A percentile compares a stretch with the other conserved stretches of the same genome.
Evolutionary conservation across 92 coral and sea anemone species (phyloP).

Genomic region (Epizoanthus rinbou): DNA sequence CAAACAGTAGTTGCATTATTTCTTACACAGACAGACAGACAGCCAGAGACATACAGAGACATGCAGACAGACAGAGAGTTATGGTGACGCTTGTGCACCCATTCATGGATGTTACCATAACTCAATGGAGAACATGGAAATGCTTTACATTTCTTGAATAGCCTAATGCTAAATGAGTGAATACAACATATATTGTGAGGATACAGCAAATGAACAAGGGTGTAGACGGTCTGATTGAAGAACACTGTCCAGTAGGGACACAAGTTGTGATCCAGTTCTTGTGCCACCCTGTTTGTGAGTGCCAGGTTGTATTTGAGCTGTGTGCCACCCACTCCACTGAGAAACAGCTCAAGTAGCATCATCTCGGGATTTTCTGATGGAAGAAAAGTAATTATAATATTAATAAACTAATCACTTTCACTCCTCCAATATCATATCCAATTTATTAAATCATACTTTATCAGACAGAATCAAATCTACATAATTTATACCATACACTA

Average conservation of each 20-base stretch:
- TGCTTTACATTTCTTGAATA: neutral
- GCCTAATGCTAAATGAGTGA: too few relatives aligned
- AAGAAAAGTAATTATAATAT: constrained; percentile 15
- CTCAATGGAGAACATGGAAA: too few relatives aligned
- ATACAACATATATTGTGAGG: constrained; percentile 40
- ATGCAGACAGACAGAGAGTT: too few relatives aligned
- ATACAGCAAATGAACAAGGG: constrained; percentile 84
- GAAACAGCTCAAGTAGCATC: constrained; percentile 78
- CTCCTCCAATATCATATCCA: neutral
- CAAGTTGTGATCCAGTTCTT: constrained; percentile 52
- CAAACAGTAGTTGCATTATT: too few relatives aligned
- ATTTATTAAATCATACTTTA: too few relatives aligned
- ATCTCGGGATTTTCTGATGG: constrained; percentile 76
- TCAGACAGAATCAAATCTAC: too few relatives aligned
- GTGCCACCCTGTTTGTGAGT: constrained; percentile 56
- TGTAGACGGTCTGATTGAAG: constrained; percentile 77
- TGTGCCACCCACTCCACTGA: constrained; percentile 79
- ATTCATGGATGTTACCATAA: too few relatives aligned
- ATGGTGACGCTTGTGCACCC: too few relatives aligned
- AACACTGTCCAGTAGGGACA: constrained; percentile 63
- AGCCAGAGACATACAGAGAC: too few relatives aligned
- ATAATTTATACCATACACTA: neutral
- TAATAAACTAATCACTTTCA: neutral
- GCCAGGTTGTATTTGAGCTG: constrained; percentile 71
- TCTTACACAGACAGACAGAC: too few relatives aligned